Evolutionary conservation across 2,888 invertebrate genomes (phyloP), one percentile per base, ranked within the genome.

Genomic region (Merodon equestris): DNA sequence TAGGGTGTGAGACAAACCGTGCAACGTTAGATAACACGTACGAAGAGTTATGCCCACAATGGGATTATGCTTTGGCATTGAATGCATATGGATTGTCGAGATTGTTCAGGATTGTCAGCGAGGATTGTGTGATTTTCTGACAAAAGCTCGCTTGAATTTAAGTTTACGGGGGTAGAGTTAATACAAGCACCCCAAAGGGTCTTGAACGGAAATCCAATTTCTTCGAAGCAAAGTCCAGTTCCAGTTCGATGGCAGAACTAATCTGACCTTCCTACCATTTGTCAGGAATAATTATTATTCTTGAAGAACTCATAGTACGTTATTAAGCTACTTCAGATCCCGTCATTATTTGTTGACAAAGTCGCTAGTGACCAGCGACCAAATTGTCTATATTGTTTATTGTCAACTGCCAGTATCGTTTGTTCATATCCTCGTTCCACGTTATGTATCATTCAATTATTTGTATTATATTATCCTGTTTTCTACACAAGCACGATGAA

Each of bases 361-460:
- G 27, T 27, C 27, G 7, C 7, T 27, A 4, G 7, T 27, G 27
- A 27, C 7, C 3, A 4, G 7, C 27, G 7, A 27, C 27, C 9
- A 45, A 18, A 63, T 42, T 63, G 47, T 66, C 53, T 19, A 54
- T 48, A 14, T 48, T 66, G 60, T 64, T 67, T 67, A 72, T 73
- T 77, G 48, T 77, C 58, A 67, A 47, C 38, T 67, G 72, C 67
- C 72, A 77, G 72, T 77, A 72, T 72, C 68, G 57, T 67, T 53
- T 61, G 67, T 45, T 72, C 57, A 38, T 68, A 45, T 60, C 60
- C 19, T 42, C 40, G 44, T 56, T 47, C 48, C 44, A 42, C 54
- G 45, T 34, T 13, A 44, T n/a, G n/a, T 40, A 18, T 9, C 13
- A 50, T 48, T 54, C 58, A 70, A 60, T 64, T 58, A 75, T 70